A percentile compares a stretch with the other conserved stretches of the same genome.
Conservation (phyloP, 2,888 invertebrate genomes). For the Ophion ellenae region DNA sequence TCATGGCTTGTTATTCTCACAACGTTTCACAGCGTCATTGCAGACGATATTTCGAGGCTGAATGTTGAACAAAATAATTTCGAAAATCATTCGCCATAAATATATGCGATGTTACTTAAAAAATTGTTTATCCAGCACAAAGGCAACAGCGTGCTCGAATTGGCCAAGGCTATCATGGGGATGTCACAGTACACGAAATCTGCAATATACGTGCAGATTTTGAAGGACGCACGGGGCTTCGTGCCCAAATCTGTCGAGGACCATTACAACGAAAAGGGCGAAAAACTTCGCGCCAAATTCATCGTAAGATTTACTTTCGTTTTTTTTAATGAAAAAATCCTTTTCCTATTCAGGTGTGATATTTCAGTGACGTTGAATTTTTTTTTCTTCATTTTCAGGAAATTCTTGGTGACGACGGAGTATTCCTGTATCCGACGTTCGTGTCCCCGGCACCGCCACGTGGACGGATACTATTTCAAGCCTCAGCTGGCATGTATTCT, state of each 20-base stretch:
- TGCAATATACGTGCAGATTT: constrained; percentile 79
- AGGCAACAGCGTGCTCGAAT: constrained; percentile 75
- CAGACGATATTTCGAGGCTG: too few species aligned
- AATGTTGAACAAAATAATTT: too few species aligned
- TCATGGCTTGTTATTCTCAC: too few species aligned
- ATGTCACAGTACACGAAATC: constrained; percentile 82
- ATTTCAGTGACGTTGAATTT: not conserved
- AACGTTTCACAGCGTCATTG: too few species aligned
- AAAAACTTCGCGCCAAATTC: constrained; percentile 74
- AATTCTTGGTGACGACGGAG: constrained; percentile 87
- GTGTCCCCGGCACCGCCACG: constrained; percentile 84
- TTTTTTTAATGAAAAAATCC: not conserved
- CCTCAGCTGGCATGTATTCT: constrained; percentile 87
- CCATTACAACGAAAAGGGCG: constrained; percentile 79
- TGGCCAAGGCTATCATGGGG: constrained; percentile 79
- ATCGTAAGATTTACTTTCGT: constrained; percentile 57
- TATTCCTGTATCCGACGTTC: constrained; percentile 85
- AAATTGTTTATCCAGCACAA: constrained; percentile 72
- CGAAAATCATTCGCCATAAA: too few species aligned
- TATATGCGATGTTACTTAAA: too few species aligned
- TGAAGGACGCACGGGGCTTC: constrained; percentile 82
- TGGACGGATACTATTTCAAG: constrained; percentile 86
- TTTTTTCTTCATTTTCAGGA: constrained; percentile 79
- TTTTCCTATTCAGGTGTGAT: too few species aligned
- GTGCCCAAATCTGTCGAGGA: constrained; percentile 73